Conservation (phyloP, 30 jellyfish, hydroid and myxozoan genomes). For the Cassiopea andromeda region DNA sequence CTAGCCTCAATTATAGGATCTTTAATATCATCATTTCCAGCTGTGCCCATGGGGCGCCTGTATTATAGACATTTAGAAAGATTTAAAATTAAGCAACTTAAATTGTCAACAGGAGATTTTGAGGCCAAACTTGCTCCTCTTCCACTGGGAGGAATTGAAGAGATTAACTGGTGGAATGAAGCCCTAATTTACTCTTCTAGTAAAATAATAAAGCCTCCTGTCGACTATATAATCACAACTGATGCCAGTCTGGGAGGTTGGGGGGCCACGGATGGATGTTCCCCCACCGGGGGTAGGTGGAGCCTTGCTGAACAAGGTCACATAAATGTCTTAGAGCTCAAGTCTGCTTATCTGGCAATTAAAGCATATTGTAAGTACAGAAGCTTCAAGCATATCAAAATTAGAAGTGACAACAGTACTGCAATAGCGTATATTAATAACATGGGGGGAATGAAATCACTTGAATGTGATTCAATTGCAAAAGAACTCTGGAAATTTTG, state of each 20-base stretch:
- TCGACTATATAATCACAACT: slow-evolving; percentile 24
- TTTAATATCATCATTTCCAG: slow-evolving; percentile 46
- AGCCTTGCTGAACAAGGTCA: background rate
- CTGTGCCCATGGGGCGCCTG: slow-evolving; percentile 49
- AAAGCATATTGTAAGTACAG: background rate
- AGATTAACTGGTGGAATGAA: slow-evolving; percentile 45
- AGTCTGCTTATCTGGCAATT: slow-evolving; percentile 19
- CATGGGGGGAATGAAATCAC: slow-evolving; percentile 55
- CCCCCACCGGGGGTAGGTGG: slow-evolving; percentile 69
- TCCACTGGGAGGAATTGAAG: slow-evolving; percentile 19
- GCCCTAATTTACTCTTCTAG: background rate
- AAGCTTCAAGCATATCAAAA: slow-evolving; percentile 29
- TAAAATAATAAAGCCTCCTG: slow-evolving; percentile 17
- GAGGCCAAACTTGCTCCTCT: slow-evolving; percentile 14
- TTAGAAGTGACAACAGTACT: slow-evolving; percentile 39
- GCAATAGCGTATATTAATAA: slow-evolving; percentile 51
- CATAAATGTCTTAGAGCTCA: slow-evolving; percentile 56
- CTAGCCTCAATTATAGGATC: slow-evolving; percentile 46
- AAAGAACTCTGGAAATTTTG: slow-evolving; percentile 53
- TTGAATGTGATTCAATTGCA: slow-evolving; percentile 12
- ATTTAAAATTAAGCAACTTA: slow-evolving; percentile 26
- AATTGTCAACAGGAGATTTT: slow-evolving; percentile 44
- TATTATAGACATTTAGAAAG: slow-evolving; percentile 47
- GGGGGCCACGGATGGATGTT: slow-evolving; percentile 54
- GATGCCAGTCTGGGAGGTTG: slow-evolving; percentile 78